phyloP scores from a whole-genome alignment of 2,888 invertebrate species.

The Sacculina carcini region DNA sequence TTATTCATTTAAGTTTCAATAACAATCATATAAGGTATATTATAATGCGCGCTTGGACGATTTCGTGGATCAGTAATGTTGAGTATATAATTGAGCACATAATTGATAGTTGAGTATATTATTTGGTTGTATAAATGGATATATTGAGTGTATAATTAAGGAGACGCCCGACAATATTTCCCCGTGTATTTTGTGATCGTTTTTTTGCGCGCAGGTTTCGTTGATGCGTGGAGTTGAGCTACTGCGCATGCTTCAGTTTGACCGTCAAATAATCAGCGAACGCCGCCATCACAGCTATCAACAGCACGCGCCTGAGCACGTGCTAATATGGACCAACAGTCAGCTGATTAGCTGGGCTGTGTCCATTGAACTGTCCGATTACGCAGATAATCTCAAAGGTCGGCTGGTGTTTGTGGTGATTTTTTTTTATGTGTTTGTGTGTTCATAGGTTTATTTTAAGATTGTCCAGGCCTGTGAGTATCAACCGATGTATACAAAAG shows the following conservation, averaged over 20 bases:
- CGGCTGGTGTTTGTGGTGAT: slow-evolving; percentile 16
- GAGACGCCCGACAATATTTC: no score
- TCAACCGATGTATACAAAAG: no score
- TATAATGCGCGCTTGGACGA: no score
- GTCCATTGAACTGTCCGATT: slow-evolving; percentile 76
- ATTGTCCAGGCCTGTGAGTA: background rate
- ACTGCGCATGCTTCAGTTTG: slow-evolving; percentile 1
- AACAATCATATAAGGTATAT: no score
- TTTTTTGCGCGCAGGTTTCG: background rate
- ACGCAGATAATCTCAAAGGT: slow-evolving; percentile 78
- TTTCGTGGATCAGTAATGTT: no score
- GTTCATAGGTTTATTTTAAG: background rate
- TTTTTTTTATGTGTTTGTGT: background rate
- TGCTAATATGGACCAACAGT: slow-evolving; percentile 85
- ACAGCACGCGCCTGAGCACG: slow-evolving; percentile 69
- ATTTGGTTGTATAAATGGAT: no score
- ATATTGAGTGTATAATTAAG: no score
- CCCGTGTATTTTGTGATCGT: background rate
- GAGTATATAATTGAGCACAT: no score
- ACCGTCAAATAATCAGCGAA: slow-evolving; percentile 45
- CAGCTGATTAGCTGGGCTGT: slow-evolving; percentile 79
- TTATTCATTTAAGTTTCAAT: no score
- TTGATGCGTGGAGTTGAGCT: background rate
- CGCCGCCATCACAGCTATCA: slow-evolving; percentile 60
- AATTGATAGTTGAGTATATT: no score